These are phyloP conservation scores for Heteractis magnifica DNA, from an alignment of 92 coral and sea anemone species.

Conservation along the genomic window DNA sequence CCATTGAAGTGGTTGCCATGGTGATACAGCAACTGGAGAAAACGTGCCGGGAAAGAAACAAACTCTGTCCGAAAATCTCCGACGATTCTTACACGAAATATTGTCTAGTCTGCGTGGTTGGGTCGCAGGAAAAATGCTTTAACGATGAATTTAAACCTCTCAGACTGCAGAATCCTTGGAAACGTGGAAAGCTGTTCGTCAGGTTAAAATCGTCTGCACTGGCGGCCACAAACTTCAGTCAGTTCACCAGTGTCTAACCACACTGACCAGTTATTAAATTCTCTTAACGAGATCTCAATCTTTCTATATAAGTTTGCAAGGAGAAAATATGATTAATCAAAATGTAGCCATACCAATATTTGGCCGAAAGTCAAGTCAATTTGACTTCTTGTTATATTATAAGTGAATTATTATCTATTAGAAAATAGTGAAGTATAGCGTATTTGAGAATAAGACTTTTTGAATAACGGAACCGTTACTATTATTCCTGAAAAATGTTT, in stretches of 20 bases:
- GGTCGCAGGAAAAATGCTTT: conserved; percentile 90
- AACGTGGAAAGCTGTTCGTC: conserved; percentile 79
- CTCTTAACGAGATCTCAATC: neutral
- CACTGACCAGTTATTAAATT: conserved; percentile 2
- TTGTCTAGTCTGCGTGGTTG: conserved; percentile 90
- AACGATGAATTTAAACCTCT: conserved; percentile 80
- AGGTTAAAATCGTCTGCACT: conserved; percentile 87
- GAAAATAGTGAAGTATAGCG: neutral
- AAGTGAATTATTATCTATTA: conserved; percentile 1
- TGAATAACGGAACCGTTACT: neutral
- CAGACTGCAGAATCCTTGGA: conserved; percentile 95
- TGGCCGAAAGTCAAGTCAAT: conserved; percentile 28
- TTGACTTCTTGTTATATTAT: conserved; percentile 18
- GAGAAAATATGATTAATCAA: neutral
- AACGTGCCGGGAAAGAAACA: conserved; percentile 67
- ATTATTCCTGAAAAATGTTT: neutral
- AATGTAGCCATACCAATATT: conserved; percentile 5
- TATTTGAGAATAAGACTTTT: neutral
- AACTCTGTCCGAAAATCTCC: conserved; percentile 36
- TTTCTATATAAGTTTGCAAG: conserved; percentile 4
- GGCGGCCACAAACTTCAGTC: conserved; percentile 80
- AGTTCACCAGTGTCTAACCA: conserved; percentile 63
- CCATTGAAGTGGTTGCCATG: conserved; percentile 80
- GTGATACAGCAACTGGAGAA: conserved; percentile 82
- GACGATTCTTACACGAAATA: conserved; percentile 66